Conservation (phyloP, 2,888 invertebrate species). For the Poecilobothrus nobilitatus region DNA sequence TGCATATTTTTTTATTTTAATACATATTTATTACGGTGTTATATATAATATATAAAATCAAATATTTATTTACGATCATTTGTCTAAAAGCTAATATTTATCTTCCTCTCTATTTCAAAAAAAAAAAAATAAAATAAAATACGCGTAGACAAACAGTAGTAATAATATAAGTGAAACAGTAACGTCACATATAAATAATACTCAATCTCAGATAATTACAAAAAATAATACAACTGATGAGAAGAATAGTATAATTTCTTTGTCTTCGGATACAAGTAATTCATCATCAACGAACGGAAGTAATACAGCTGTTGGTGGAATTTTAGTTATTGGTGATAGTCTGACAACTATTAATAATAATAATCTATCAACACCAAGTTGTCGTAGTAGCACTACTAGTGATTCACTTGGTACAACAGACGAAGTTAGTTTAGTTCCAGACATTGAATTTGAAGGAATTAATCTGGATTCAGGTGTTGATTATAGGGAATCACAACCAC, state of each 20-base stretch:
- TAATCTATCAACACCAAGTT: slow-evolving; percentile 14
- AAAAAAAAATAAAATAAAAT: neutral
- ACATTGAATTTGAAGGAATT: slow-evolving; percentile 68
- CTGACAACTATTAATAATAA: slow-evolving; percentile 13
- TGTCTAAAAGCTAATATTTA: too few species aligned
- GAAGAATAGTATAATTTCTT: slow-evolving; percentile 50
- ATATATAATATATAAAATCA: too few species aligned
- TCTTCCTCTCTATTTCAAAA: too few species aligned
- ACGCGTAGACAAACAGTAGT: neutral
- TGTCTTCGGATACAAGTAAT: slow-evolving; percentile 40
- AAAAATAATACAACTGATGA: slow-evolving; percentile 2
- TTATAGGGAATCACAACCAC: slow-evolving; percentile 89
- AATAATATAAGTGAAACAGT: neutral
- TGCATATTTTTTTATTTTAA: too few species aligned
- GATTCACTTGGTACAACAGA: slow-evolving; percentile 34
- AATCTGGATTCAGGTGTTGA: slow-evolving; percentile 75
- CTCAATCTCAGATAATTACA: neutral
- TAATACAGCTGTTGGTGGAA: slow-evolving; percentile 23
- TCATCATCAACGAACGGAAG: slow-evolving; percentile 22
- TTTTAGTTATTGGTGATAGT: slow-evolving; percentile 22
- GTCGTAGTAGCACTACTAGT: slow-evolving; percentile 16
- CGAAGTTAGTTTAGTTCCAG: slow-evolving; percentile 46
- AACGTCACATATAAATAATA: neutral
- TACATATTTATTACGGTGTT: too few species aligned
- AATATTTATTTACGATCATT: too few species aligned